Percentiles rank a stretch among this genome's conserved stretches.
Conservation (phyloP, 1,140 invertebrate species). For the Drosophila auraria region DNA sequence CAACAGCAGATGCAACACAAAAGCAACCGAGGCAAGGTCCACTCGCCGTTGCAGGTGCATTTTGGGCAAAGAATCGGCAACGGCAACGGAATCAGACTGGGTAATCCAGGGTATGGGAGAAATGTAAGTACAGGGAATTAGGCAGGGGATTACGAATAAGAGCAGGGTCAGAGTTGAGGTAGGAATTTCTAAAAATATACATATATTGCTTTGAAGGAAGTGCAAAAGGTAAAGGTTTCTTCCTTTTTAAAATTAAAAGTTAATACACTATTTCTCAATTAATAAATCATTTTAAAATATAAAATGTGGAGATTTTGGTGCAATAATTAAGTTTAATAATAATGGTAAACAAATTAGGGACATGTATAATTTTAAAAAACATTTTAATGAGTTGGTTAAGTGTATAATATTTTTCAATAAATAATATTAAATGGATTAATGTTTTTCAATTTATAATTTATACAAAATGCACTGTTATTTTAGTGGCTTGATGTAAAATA, state of each 20-base stretch:
- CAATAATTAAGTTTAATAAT: too few species aligned
- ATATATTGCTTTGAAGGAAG: background rate
- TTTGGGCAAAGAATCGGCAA: slow-evolving; percentile 17
- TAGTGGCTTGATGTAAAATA: too few species aligned
- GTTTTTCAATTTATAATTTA: too few species aligned
- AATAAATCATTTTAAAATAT: background rate
- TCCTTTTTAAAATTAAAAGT: background rate
- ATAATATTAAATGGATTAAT: too few species aligned
- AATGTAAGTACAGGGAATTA: background rate
- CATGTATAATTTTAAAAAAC: too few species aligned
- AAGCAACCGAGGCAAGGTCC: slow-evolving; percentile 51
- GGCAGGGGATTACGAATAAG: background rate
- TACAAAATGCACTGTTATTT: too few species aligned
- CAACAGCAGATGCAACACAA: slow-evolving; percentile 67
- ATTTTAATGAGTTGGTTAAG: too few species aligned
- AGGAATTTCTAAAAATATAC: background rate
- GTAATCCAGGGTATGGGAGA: slow-evolving; percentile 21
- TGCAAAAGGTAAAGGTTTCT: background rate
- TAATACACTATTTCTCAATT: too few species aligned
- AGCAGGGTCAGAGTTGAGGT: too few species aligned
- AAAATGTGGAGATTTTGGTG: background rate
- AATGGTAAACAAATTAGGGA: too few species aligned
- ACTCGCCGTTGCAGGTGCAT: slow-evolving; percentile 50
- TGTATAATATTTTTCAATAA: too few species aligned
- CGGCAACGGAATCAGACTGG: background rate